phyloP scores from a whole-genome alignment of 2,888 invertebrate species.

The Drosophila infuscata region DNA sequence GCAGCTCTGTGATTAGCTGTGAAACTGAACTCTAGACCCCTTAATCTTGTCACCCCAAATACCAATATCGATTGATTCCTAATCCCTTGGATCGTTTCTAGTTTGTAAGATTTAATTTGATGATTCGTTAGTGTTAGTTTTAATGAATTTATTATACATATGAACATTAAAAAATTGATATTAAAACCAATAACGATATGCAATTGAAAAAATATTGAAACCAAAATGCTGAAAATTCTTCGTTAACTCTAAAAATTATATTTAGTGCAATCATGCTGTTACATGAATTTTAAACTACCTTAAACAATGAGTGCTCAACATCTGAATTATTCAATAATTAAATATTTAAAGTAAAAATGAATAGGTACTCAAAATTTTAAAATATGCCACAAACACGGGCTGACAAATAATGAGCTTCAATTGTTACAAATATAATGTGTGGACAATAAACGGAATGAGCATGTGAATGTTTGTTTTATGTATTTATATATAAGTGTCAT shows the following conservation, averaged over 20 bases:
- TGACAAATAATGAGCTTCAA: slow-evolving; percentile 63
- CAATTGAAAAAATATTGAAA: slow-evolving; percentile 41
- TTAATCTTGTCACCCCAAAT: background rate
- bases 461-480: slow-evolving; percentile 54
- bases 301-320: slow-evolving; percentile 42
- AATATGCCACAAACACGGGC: slow-evolving; percentile 19
- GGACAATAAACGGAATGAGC: slow-evolving; percentile 68
- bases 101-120: slow-evolving; percentile 43
- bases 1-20: slow-evolving; percentile 55
- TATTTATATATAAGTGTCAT: slow-evolving; percentile 53
- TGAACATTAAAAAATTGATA: slow-evolving; percentile 69
- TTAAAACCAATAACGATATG: slow-evolving; percentile 59
- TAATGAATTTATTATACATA: slow-evolving; percentile 73
- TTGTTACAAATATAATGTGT: slow-evolving; percentile 54
- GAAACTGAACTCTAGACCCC: slow-evolving; percentile 27
- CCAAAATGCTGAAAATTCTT: slow-evolving; percentile 71
- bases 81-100: slow-evolving; percentile 27
- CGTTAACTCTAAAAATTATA: slow-evolving; percentile 38
- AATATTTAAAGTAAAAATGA: slow-evolving; percentile 10
- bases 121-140: slow-evolving; percentile 67
- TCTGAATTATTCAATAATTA: slow-evolving; percentile 46
- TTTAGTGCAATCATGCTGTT: slow-evolving; percentile 26
- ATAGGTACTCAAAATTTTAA: slow-evolving; percentile 36
- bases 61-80: slow-evolving; percentile 25
- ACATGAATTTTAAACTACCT: slow-evolving; percentile 35